Conservation (phyloP, 2,113 vertebrate species). For the Tonatia bakeri region DNA sequence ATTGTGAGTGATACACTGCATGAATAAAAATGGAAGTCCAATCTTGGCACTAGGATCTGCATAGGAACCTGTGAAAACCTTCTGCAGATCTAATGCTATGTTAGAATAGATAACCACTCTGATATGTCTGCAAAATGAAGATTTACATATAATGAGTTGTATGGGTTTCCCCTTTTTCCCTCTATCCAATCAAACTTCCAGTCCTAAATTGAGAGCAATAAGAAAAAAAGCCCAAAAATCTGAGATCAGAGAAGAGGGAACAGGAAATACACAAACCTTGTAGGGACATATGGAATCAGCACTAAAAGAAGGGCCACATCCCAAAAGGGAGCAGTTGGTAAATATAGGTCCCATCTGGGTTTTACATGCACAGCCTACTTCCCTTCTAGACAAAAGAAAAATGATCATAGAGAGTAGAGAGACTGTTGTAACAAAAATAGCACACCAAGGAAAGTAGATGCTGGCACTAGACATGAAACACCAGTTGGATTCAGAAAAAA, state of each 20-base stretch:
- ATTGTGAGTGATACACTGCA: constrained; percentile 42
- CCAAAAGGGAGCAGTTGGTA: neutral
- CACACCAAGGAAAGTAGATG: neutral
- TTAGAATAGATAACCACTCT: neutral
- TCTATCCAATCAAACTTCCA: neutral
- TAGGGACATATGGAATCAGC: neutral
- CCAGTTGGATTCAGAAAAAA: neutral
- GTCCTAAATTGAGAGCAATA: neutral
- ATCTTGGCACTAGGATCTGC: neutral
- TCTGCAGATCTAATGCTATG: neutral
- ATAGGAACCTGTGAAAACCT: neutral
- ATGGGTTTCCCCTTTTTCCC: neutral
- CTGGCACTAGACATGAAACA: neutral
- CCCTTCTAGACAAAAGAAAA: neutral
- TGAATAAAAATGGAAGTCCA: neutral
- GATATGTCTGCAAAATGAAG: neutral
- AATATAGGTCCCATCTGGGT: neutral
- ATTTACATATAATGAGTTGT: neutral
- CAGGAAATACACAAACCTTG: neutral
- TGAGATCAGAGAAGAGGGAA: neutral
- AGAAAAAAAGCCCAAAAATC: neutral
- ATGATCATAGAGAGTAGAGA: neutral
- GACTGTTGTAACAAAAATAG: neutral
- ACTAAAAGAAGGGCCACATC: neutral
- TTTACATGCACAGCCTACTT: neutral